Base-by-base conservation (phyloP, 2,113 vertebrate species). In the Podarcis raffonei region DNA sequence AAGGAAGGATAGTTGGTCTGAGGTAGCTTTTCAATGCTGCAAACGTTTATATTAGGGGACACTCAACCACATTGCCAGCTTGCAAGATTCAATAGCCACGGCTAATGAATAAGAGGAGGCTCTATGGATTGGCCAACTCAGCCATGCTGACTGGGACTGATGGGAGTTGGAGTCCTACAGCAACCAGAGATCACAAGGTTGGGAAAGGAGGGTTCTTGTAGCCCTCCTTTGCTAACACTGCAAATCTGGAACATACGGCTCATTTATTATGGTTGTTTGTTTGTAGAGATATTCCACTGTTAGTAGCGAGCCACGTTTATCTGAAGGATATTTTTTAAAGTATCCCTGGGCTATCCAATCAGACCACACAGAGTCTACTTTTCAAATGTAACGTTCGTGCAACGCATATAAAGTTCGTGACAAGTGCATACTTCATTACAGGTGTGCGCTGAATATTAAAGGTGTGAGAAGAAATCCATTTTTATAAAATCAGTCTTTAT, bases 401-500 rank as follows among this genome's bases (percentile, higher is more conserved):
- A 78, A 75, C 48, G 35, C 30, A 53, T 18, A n/a, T 27, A 32
- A 20, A 25, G 20, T 68, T 22, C 0, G 5, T 68, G 22, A 27
- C 25, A 23, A 68, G 66, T 68, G 2, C 20, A 8, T 9, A 69
- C 18, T 30, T 72, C 27, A 11, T 48, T n/a, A 39, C 89, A 87
- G 77, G 69, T 87, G 71, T 66, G 83, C 42, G 53, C 79, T 89
- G 25, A 92, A 84, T 81, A 92, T 88, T 59, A 93, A 92, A 86
- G 69, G 92, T 1, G 6, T 65, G 15, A 20, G 42, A 62, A 48
- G 83, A 53, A 93, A 22, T 84, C 90, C 88, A 92, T 89, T 92
- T 35, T 88, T 93, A 92, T 89, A 62, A 89, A 92, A 72, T 5
- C 69, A 74, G n/a, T 59, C 86, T 90, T 94, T 85, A 89, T 78